Base-by-base conservation (phyloP, 2,797 vertebrate genomes). In the Monodelphis domestica region DNA sequence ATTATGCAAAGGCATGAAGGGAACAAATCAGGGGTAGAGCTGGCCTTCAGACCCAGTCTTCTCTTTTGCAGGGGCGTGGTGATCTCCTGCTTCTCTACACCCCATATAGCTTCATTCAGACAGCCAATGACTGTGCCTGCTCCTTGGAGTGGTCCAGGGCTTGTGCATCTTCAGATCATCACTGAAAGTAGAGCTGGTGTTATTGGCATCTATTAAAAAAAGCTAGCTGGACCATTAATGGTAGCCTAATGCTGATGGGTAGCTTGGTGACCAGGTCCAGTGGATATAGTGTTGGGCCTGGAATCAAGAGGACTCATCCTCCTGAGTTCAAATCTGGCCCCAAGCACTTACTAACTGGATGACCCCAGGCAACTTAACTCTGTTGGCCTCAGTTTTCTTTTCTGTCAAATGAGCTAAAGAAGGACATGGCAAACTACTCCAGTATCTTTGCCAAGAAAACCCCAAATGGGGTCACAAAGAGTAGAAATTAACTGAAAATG, bases 361-460 rank as follows among this genome's bases (percentile, higher is more conserved):
- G 51, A 24, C 12, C 1, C 12, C 2, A 0, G 12, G n/a, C 0
- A 12, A 54, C 4, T 1, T 45, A 29, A 38, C 52, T 14, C 26
- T 90, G 17, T 5, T 33, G 78, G 55, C 56, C 11, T 53, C 89
- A 54, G 2, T 0, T 0, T 30, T 45, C 9, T 5, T 17, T 15
- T 55, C 14, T 9, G 0, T 50, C 17, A 38, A 54, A 78, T 51
- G 26, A 88, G 53, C 14, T 11, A 0, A n/a, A 24, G 33, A 54
- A 84, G 51, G 26, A 87, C 54, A 93, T 4, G 38, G 38, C 70
- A 84, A 78, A 38, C 38, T n/a, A 45, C 6, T 78, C n/a, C 10
- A 7, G 38, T 11, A 78, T 45, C 63, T 45, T 45, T 38, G 63
- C 6, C 63, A 78, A 24, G 63, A 45, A 70, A 70, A 70, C 24